Percentiles rank a stretch among this genome's conserved stretches.
Evolutionary conservation across 2,113 vertebrate species (phyloP).

Genomic region (Corynorhinus townsendii): DNA sequence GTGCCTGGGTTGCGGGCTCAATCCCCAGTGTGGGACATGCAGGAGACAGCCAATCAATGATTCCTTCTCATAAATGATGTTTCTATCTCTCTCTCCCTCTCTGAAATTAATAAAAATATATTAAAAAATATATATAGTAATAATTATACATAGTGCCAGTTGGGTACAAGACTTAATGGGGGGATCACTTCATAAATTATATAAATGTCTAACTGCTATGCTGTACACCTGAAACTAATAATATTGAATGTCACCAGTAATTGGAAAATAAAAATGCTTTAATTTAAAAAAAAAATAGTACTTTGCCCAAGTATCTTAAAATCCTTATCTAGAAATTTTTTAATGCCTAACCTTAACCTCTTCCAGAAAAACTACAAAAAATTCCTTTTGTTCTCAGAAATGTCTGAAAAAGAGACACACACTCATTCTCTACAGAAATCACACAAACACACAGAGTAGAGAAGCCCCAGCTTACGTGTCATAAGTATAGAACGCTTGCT

Average conservation of each 20-base stretch:
- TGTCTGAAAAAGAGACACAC: background rate
- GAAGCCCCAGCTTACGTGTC: constrained; percentile 90
- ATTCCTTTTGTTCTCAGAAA: background rate
- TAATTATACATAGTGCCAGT: background rate
- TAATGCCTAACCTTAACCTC: background rate
- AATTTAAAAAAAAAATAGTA: background rate
- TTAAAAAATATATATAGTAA: background rate
- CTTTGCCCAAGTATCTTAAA: background rate
- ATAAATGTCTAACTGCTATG: background rate
- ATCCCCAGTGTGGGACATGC: no score
- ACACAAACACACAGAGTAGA: rapidly evolving
- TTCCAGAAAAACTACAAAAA: background rate
- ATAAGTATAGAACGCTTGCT: constrained; percentile 96
- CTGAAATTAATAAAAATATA: no score
- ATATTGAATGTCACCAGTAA: background rate
- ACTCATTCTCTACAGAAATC: rapidly evolving
- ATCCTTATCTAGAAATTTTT: background rate
- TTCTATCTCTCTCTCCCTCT: no score
- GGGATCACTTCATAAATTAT: background rate
- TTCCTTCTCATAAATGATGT: no score
- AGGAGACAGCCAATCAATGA: no score
- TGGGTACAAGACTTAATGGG: background rate
- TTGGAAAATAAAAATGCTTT: background rate
- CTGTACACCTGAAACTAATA: background rate
- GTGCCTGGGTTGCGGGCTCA: no score